Percentiles rank a stretch among this genome's conserved stretches.
Evolutionary conservation across 2,113 vertebrate species (phyloP).

Genomic region (Xiphophorus hellerii): DNA sequence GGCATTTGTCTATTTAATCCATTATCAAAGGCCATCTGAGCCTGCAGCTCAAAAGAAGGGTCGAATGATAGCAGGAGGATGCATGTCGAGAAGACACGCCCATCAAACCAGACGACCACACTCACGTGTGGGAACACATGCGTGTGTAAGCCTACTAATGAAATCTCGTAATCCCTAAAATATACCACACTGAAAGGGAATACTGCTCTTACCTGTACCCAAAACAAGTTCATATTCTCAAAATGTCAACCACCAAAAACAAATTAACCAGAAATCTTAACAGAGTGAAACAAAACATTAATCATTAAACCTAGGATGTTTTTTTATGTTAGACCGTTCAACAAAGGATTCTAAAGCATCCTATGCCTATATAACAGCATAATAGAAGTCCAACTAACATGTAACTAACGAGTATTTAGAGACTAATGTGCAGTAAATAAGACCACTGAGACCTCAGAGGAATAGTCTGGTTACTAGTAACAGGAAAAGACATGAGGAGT

Average conservation of each 20-base stretch:
- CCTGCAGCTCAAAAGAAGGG: constrained; percentile 39
- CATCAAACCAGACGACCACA: constrained; percentile 6
- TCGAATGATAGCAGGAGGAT: constrained; percentile 45
- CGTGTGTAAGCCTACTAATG: constrained; percentile 11
- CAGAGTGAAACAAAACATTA: too few species aligned
- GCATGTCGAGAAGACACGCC: constrained; percentile 36
- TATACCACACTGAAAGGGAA: too few species aligned
- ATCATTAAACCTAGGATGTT: too few species aligned
- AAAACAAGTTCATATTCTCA: too few species aligned
- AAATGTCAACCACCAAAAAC: not conserved
- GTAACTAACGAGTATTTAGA: constrained; percentile 29
- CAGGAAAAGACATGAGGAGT: not conserved
- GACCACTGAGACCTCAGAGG: not conserved
- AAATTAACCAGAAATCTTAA: too few species aligned
- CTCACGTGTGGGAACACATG: constrained; percentile 40
- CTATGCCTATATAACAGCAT: not conserved
- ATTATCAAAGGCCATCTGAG: constrained; percentile 72
- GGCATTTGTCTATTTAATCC: constrained; percentile 82
- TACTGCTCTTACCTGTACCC: too few species aligned
- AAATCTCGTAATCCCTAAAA: too few species aligned
- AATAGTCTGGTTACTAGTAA: constrained; percentile 5
- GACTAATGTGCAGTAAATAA: not conserved
- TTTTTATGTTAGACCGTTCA: too few species aligned
- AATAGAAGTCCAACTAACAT: not conserved
- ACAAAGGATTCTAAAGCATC: too few species aligned